Conservation (phyloP, 2,797 vertebrate genomes). For the Enteromius paludinosus region DNA sequence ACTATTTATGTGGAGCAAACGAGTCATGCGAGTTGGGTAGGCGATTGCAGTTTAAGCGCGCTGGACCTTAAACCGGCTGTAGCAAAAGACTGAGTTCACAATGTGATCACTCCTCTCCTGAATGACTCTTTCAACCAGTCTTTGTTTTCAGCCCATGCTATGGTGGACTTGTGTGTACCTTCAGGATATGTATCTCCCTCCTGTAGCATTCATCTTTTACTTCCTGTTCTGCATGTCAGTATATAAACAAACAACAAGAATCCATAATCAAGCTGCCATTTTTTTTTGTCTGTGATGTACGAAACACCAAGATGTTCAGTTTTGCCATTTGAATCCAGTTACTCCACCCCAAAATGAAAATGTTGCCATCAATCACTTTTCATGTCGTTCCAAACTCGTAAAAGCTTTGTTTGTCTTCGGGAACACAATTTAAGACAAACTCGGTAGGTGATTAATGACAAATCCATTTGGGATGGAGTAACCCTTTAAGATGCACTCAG, state of each 20-base stretch:
- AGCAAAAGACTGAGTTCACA: constrained; percentile 24
- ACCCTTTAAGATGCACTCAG: constrained; percentile 47
- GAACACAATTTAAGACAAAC: too few species aligned
- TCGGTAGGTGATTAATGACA: too few species aligned
- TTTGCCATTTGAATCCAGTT: background rate
- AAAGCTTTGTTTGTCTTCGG: too few species aligned
- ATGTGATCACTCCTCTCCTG: constrained; percentile 35
- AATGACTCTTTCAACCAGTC: constrained; percentile 61
- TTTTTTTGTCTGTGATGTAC: constrained; percentile 50
- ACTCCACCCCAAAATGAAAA: too few species aligned
- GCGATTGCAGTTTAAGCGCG: background rate
- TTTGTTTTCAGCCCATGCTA: constrained; percentile 58
- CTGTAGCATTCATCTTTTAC: constrained; percentile 61
- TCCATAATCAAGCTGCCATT: constrained; percentile 50
- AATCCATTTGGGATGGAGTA: too few species aligned
- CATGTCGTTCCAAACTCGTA: too few species aligned
- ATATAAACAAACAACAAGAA: constrained; percentile 50
- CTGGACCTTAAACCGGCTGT: constrained; percentile 25
- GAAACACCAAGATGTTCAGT: constrained; percentile 34
- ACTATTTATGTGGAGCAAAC: constrained; percentile 22
- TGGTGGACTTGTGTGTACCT: constrained; percentile 62
- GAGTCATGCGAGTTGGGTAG: constrained; percentile 4
- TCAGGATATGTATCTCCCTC: constrained; percentile 63
- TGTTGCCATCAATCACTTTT: too few species aligned
- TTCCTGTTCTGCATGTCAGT: constrained; percentile 75